A percentile compares a stretch with the other conserved stretches of the same genome.
Evolutionary conservation across 2,113 vertebrate species (phyloP).

Genomic region (Nyctereutes procyonoides): DNA sequence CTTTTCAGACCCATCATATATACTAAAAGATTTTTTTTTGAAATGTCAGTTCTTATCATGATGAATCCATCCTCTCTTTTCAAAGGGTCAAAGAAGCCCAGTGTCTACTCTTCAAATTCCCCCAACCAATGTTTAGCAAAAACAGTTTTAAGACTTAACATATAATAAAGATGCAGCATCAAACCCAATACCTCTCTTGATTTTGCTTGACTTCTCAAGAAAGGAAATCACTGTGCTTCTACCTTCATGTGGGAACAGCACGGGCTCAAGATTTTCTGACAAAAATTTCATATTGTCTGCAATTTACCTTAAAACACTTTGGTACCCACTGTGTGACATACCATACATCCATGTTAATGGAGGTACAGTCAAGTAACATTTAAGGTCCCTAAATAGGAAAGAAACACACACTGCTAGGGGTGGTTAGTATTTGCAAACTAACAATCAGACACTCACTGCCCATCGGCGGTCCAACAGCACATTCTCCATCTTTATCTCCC

Average conservation of each 20-base stretch:
- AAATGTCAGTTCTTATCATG: background rate
- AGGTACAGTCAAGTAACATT: background rate
- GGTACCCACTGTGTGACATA: rapidly evolving
- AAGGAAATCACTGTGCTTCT: background rate
- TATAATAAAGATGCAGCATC: background rate
- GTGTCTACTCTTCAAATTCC: background rate
- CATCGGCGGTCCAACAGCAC: rapidly evolving
- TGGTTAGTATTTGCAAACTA: background rate
- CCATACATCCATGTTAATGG: background rate
- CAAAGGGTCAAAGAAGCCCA: background rate
- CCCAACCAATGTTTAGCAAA: background rate
- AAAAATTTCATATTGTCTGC: background rate
- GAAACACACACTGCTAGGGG: background rate
- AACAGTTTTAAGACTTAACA: conserved; percentile 10
- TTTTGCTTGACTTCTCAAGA: background rate
- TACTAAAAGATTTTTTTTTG: background rate
- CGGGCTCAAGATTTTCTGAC: background rate
- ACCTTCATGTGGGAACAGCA: background rate
- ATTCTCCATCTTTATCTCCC: background rate
- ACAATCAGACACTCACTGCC: background rate
- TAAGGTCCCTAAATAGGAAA: background rate
- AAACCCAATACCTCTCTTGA: background rate
- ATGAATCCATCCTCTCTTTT: conserved; percentile 22
- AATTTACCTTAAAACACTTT: background rate
- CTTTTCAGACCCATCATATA: background rate